Conservation (phyloP, 2,113 vertebrate genomes). For the Nothocercus nigrocapillus region DNA sequence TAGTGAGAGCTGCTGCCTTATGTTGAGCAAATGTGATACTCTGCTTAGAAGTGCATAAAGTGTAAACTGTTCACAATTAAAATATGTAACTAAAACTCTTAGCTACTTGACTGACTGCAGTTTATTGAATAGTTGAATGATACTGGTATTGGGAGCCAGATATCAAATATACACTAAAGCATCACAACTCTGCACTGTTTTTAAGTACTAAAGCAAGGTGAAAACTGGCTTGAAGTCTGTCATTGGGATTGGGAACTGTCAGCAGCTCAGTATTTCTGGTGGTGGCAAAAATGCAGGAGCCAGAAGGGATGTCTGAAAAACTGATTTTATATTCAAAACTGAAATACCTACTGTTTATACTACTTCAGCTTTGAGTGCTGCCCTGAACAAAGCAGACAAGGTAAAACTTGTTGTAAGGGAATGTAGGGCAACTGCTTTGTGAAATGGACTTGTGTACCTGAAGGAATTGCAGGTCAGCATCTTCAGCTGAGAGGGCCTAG, state of each 20-base stretch:
- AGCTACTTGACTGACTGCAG: conserved; percentile 1
- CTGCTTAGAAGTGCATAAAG: conserved; percentile 16
- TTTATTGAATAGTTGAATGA: not conserved
- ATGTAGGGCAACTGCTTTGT: conserved; percentile 19
- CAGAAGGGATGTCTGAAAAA: not conserved
- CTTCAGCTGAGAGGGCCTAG: conserved; percentile 38
- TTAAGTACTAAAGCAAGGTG: not conserved
- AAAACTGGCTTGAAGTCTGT: conserved; percentile 30
- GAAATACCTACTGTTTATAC: not conserved
- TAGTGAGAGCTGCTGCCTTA: conserved; percentile 21
- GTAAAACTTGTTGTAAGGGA: conserved; percentile 9
- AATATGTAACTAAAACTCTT: not conserved
- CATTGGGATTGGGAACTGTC: conserved; percentile 17
- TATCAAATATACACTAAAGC: conserved; percentile 33
- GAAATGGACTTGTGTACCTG: conserved; percentile 18
- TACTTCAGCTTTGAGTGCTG: not conserved
- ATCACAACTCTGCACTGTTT: conserved; percentile 9
- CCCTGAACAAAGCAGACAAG: not conserved
- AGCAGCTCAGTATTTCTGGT: conserved; percentile 46
- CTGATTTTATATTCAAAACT: not conserved
- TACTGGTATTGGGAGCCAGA: not conserved
- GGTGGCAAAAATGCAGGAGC: not conserved
- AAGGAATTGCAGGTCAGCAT: conserved; percentile 40
- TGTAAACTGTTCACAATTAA: conserved; percentile 57
- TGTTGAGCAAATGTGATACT: not conserved